These are phyloP conservation scores for Champsocephalus esox DNA, from an alignment of 2,797 vertebrate species.

Conservation along the genomic window DNA sequence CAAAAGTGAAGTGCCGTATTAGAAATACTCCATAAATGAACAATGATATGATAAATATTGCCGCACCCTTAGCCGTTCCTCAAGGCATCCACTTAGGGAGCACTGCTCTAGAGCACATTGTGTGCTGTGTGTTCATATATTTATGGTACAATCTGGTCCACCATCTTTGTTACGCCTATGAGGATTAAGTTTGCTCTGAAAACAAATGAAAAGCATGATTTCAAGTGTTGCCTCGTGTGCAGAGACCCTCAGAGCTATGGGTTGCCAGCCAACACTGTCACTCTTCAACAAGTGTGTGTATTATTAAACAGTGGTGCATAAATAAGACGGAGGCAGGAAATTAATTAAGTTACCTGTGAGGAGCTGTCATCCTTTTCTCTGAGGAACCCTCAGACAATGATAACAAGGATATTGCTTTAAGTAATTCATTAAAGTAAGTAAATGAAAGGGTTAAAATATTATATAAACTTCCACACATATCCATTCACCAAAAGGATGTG, in stretches of 20 bases:
- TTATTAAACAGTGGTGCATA: constrained; percentile 28
- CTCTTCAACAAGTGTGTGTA: neutral
- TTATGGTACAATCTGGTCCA: constrained; percentile 6
- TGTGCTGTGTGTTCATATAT: constrained; percentile 23
- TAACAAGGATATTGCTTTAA: constrained; percentile 1
- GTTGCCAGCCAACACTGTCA: neutral
- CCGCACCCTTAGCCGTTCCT: neutral
- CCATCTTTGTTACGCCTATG: neutral
- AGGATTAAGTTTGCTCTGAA: neutral
- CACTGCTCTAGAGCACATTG: neutral
- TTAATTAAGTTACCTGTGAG: constrained; percentile 1
- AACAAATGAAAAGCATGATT: neutral
- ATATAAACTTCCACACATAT: neutral
- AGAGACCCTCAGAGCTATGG: neutral
- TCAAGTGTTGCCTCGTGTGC: neutral
- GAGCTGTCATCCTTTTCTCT: constrained; percentile 7
- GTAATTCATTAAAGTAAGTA: neutral
- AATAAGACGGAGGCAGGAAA: constrained; percentile 18
- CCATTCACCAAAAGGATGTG: neutral
- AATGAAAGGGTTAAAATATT: neutral
- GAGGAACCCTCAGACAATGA: constrained; percentile 15
- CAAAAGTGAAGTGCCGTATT: neutral
- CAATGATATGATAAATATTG: constrained; percentile 1
- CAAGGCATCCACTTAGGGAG: neutral
- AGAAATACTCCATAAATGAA: neutral